These are phyloP conservation scores for Neomicropteryx cornuta DNA, from an alignment of 1,140 invertebrate genomes.

Conservation along the genomic window DNA sequence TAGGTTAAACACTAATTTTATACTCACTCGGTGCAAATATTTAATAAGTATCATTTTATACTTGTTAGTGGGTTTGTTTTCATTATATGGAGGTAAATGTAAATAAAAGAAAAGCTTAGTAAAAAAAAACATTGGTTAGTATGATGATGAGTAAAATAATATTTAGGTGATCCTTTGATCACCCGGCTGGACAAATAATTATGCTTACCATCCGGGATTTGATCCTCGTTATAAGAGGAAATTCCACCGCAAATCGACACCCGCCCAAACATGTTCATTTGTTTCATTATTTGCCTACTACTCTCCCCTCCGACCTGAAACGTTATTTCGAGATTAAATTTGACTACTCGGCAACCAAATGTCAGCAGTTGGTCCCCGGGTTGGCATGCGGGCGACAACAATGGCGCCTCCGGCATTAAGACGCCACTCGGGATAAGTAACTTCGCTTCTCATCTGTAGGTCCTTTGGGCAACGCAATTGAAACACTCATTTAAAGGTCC, in stretches of 20 bases:
- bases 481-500: no score
- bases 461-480: no score
- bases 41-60: background rate
- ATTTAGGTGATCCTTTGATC: background rate
- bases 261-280: slow-evolving; percentile 47
- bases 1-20: no score
- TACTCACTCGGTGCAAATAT: no score
- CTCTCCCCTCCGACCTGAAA: slow-evolving; percentile 50
- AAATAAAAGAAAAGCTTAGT: background rate
- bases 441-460: no score
- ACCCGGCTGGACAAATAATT: background rate
- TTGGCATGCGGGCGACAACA: no score
- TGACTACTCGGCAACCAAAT: no score
- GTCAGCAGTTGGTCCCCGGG: no score
- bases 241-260: slow-evolving; percentile 52
- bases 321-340: slow-evolving; percentile 3
- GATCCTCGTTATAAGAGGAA: slow-evolving; percentile 40
- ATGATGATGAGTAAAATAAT: background rate
- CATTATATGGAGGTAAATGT: slow-evolving; percentile 1
- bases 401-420: no score
- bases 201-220: slow-evolving; percentile 25
- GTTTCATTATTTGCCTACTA: slow-evolving; percentile 40
- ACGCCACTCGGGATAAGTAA: no score
- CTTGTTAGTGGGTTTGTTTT: background rate
- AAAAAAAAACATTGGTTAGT: background rate